Conservation (phyloP, 2,888 invertebrate species). For the Tetragnatha montana region DNA sequence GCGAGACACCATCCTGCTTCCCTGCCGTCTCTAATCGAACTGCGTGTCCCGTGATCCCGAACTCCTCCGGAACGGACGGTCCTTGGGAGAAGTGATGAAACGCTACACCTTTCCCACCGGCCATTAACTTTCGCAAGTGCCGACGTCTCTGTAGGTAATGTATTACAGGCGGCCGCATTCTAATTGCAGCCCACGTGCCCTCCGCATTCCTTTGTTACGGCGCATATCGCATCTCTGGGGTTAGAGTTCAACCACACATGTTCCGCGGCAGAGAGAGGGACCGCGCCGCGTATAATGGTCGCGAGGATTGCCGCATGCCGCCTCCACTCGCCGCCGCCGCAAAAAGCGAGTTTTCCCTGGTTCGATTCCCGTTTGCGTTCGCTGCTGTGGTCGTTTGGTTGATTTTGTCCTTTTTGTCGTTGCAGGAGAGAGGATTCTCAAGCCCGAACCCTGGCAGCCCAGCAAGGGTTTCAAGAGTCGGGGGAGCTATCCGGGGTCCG, state of each 20-base stretch:
- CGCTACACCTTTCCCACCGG: neutral
- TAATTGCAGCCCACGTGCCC: conserved; percentile 67
- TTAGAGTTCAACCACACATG: conserved; percentile 57
- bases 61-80: too few relatives aligned
- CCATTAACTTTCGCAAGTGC: conserved; percentile 33
- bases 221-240: conserved; percentile 56
- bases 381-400: too few relatives aligned
- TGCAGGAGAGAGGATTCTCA: conserved; percentile 46
- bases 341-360: neutral
- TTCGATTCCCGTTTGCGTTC: too few relatives aligned
- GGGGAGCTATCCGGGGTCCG: conserved; percentile 35
- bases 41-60: too few relatives aligned
- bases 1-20: too few relatives aligned
- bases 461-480: conserved; percentile 16
- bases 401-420: neutral
- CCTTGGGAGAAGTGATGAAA: neutral
- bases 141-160: conserved; percentile 17
- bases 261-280: conserved; percentile 22
- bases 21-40: too few relatives aligned
- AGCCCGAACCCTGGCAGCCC: conserved; percentile 37
- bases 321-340: conserved; percentile 10
- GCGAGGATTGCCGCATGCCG: conserved; percentile 4
- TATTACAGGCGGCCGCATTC: conserved; percentile 46
- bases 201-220: conserved; percentile 64
- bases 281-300: conserved; percentile 50